Conservation (phyloP, 1,140 invertebrate species). For the Globodera rostochiensis region DNA sequence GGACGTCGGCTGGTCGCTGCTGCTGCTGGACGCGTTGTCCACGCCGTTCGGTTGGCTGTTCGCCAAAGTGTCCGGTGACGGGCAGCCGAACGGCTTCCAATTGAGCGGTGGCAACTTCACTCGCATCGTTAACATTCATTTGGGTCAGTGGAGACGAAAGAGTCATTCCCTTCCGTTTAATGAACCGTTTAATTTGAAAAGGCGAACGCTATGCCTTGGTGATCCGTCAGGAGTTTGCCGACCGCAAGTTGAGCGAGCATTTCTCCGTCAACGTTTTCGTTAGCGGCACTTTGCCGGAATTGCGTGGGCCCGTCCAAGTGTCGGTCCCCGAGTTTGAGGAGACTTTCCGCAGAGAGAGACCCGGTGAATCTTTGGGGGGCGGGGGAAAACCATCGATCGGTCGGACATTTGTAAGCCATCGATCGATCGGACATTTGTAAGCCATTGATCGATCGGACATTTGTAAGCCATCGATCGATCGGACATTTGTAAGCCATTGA, state of each 20-base stretch:
- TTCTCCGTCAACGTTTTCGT: conserved; percentile 78
- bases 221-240: conserved; percentile 79
- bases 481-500: too few species aligned
- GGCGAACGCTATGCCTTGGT: conserved; percentile 67
- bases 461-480: too few species aligned
- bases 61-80: conserved; percentile 69
- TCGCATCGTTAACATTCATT: conserved; percentile 20
- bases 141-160: conserved; percentile 17
- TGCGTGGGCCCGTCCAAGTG: conserved; percentile 70
- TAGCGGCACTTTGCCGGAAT: conserved; percentile 76
- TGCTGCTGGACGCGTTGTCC: conserved; percentile 78
- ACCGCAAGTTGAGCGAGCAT: conserved; percentile 77
- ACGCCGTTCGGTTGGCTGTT: conserved; percentile 87
- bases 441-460: too few species aligned
- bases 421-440: too few species aligned
- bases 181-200: conserved; percentile 36
- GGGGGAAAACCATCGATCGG: background rate
- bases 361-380: conserved; percentile 66
- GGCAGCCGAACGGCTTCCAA: conserved; percentile 45
- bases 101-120: conserved; percentile 41
- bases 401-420: too few species aligned
- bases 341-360: conserved; percentile 75
- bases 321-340: conserved; percentile 79
- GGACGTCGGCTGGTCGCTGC: conserved; percentile 77
- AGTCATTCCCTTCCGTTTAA: background rate